phyloP scores from a whole-genome alignment of 2,113 vertebrate species.

The Kryptolebias marmoratus region DNA sequence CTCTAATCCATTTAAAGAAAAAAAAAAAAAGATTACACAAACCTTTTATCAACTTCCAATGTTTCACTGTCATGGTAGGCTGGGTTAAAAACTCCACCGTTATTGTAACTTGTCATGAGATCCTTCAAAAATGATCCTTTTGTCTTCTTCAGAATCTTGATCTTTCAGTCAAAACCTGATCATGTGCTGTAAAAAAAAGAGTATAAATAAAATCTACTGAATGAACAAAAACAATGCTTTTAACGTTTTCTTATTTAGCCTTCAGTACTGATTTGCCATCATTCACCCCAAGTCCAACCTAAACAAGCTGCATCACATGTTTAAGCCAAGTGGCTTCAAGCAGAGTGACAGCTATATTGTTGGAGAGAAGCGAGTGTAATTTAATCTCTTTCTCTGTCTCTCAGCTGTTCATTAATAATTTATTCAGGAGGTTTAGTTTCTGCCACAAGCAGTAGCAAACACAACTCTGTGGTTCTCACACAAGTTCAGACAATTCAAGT shows the following conservation, averaged over 20 bases:
- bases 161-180: conserved; percentile 7
- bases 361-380: conserved; percentile 41
- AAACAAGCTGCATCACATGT: conserved; percentile 12
- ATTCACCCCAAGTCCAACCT: neutral
- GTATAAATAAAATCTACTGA: neutral
- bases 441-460: conserved; percentile 1
- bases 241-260: neutral
- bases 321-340: conserved; percentile 6
- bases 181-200: neutral
- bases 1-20: neutral
- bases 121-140: conserved; percentile 29
- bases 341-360: conserved; percentile 46
- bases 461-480: conserved; percentile 8
- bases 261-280: neutral
- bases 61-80: conserved; percentile 83
- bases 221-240: neutral
- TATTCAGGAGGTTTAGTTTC: conserved; percentile 59
- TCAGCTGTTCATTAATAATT: conserved; percentile 69
- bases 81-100: conserved; percentile 70
- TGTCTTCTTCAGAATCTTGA: conserved; percentile 9
- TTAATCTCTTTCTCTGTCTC: conserved; percentile 46
- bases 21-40: conserved; percentile 49
- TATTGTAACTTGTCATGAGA: conserved; percentile 79
- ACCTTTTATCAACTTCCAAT: conserved; percentile 83
- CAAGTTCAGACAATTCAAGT: conserved; percentile 17